phyloP scores from a whole-genome alignment of 2,888 invertebrate genomes.

The Andrena minutula region DNA sequence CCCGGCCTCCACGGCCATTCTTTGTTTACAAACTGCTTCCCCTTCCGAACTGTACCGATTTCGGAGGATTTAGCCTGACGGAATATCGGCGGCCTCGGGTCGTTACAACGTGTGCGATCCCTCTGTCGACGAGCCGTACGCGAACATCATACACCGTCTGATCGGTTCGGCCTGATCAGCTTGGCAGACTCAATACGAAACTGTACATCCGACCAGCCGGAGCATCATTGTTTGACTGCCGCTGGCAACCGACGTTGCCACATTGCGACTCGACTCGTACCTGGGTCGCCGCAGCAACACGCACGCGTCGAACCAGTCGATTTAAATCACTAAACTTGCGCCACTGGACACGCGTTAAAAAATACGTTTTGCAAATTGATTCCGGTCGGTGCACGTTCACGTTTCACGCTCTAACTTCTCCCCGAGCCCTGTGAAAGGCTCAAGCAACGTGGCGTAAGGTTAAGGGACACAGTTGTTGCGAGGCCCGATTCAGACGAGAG shows the following conservation, averaged over 20 bases:
- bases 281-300: constrained; percentile 41
- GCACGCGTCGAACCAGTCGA: constrained; percentile 47
- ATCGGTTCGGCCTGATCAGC: constrained; percentile 9
- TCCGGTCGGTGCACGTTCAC: neutral
- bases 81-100: neutral
- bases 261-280: constrained; percentile 36
- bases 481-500: too few species aligned
- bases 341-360: constrained; percentile 3
- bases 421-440: neutral
- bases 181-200: constrained; percentile 31
- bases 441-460: too few species aligned
- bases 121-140: constrained; percentile 25
- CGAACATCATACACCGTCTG: constrained; percentile 45
- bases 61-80: neutral
- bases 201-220: constrained; percentile 48
- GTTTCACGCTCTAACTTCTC: neutral
- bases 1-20: constrained; percentile 81
- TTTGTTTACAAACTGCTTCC: constrained; percentile 72
- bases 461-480: too few species aligned
- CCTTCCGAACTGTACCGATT: neutral
- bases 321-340: constrained; percentile 49
- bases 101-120: constrained; percentile 31
- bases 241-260: constrained; percentile 52
- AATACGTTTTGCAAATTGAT: constrained; percentile 34
- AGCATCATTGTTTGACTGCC: constrained; percentile 69